phyloP scores from a whole-genome alignment of 2,888 invertebrate genomes.

The Drosophila maculinotata region DNA sequence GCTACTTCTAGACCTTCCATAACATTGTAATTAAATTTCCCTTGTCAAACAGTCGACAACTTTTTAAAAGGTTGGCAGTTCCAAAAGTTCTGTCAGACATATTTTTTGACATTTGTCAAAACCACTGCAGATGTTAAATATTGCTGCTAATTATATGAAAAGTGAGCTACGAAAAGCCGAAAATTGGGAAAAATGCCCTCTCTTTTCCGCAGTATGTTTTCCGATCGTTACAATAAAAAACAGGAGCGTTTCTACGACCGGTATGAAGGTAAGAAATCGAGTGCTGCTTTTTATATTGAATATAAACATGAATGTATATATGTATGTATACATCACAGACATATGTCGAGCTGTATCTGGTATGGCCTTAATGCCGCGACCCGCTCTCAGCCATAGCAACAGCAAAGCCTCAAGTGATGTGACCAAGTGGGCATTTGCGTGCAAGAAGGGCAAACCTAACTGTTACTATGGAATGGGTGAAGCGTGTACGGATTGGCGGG shows the following conservation, averaged over 20 bases:
- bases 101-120: constrained; percentile 1
- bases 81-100: background rate
- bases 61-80: constrained; percentile 2
- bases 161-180: background rate
- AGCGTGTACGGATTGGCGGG: constrained; percentile 58
- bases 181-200: constrained; percentile 42
- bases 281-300: background rate
- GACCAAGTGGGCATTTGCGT: background rate
- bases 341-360: constrained; percentile 21
- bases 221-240: constrained; percentile 52
- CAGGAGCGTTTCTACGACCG: constrained; percentile 33
- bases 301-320: background rate
- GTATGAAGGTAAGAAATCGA: constrained; percentile 48
- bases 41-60: too few relatives aligned
- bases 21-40: too few relatives aligned
- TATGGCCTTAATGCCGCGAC: constrained; percentile 25
- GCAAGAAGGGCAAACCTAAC: background rate
- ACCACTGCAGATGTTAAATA: background rate
- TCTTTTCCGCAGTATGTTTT: constrained; percentile 52
- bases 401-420: background rate
- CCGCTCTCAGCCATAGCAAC: background rate
- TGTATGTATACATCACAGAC: constrained; percentile 24
- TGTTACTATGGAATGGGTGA: constrained; percentile 43
- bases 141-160: background rate
- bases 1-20: too few relatives aligned